Evolutionary conservation across 2,113 vertebrate species (phyloP), one percentile per base, ranked within the genome.

Genomic region (Numenius arquata): DNA sequence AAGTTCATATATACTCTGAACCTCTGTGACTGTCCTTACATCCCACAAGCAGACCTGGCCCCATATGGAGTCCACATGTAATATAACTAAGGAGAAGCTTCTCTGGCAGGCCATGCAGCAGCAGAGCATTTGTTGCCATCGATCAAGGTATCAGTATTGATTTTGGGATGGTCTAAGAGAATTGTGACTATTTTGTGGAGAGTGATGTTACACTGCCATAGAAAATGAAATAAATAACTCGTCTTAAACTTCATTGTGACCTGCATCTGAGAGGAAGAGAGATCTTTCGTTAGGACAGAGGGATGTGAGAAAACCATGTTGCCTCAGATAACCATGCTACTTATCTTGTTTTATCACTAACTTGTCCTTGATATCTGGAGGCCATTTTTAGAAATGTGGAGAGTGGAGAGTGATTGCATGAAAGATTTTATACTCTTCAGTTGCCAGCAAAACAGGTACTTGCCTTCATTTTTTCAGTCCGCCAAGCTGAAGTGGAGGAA

Each of bases 211-310:
- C 67, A 40, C 53, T 76, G 62, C 77, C 48, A 4, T 2, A 56
- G 90, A 47, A 95, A 90, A 86, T 40, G 12, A 86, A 89, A 68
- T 81, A 91, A 87, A 55, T 87, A 72, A 62, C 53, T 90, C 75
- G 40, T 81, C 74, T 95, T 79, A 62, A 87, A 59, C 61, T 61
- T 11, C 29, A n/a, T 20, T 16, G 6, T 65, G 68, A 34, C 68
- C 55, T 89, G 56, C 45, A 68, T 53, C 52, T 56, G 65, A 72
- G 73, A 59, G 80, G 91, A 89, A 22, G 43, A 45, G 34, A 81
- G 59, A 43, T 71, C 95, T 95, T 93, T 81, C 61, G 47, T 93
- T 90, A 85, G 86, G 80, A 83, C 38, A 70, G 70, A 88, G 53
- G 41, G 25, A 73, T 2, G 2, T 38, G 52, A 86, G 76, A 80